A percentile compares a stretch with the other conserved stretches of the same genome.
Conservation (phyloP, 2,888 invertebrate genomes). For the Drosophila formosana region DNA sequence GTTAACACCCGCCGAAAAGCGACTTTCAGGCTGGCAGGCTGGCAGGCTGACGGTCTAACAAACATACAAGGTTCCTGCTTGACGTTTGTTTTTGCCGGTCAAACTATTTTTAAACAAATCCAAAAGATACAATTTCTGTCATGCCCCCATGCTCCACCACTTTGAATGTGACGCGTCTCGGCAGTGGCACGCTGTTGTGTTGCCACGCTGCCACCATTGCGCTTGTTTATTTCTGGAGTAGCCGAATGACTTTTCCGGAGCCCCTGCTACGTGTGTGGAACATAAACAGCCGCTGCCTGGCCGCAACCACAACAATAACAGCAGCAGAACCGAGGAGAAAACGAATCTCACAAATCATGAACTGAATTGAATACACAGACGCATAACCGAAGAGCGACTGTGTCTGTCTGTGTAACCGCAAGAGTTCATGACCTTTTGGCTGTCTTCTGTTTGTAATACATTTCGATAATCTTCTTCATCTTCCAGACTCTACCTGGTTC, state of each 20-base stretch:
- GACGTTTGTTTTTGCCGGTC: conserved; percentile 12
- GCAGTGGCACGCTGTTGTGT: conserved; percentile 22
- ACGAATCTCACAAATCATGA: conserved; percentile 48
- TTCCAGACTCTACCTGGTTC: conserved; percentile 11
- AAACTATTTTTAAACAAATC: conserved; percentile 67
- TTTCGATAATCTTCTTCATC: conserved; percentile 7
- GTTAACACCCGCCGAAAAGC: conserved; percentile 29
- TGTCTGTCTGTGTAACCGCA: conserved; percentile 41
- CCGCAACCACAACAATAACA: conserved; percentile 26
- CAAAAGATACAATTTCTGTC: conserved; percentile 60
- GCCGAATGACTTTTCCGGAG: conserved; percentile 76
- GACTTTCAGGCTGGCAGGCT: conserved; percentile 6
- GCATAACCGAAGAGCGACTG: conserved; percentile 1
- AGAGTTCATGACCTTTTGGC: conserved; percentile 69
- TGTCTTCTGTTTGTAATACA: conserved; percentile 16
- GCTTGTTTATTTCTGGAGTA: conserved; percentile 77
- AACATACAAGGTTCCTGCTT: conserved; percentile 14
- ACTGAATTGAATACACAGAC: conserved; percentile 35
- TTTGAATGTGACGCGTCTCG: conserved; percentile 31
- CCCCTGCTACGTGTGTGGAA: conserved; percentile 70
- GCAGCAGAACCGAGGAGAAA: conserved; percentile 28
- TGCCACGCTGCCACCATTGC: conserved; percentile 51
- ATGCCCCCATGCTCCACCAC: conserved; percentile 36
- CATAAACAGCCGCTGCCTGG: conserved; percentile 59
- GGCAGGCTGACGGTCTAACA: conserved; percentile 4